A percentile compares a stretch with the other conserved stretches of the same genome.
Evolutionary conservation across 2,888 invertebrate genomes (phyloP).

Genomic region (Gnatocerus cornutus): DNA sequence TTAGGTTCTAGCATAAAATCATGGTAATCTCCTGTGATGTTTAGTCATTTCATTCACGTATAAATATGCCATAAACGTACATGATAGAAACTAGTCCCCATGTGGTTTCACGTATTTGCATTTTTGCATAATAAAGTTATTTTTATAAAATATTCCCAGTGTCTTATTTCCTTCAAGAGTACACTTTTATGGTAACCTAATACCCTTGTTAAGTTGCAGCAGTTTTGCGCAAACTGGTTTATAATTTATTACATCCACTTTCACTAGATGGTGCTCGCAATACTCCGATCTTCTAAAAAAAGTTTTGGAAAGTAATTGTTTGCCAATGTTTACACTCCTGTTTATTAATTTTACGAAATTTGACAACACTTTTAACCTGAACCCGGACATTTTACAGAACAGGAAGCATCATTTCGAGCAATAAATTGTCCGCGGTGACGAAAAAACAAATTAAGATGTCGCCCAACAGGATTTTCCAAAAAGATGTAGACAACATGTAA

Average conservation of each 20-base stretch:
- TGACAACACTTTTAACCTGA: background rate
- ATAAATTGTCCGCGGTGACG: background rate
- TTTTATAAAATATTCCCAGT: slow-evolving; percentile 42
- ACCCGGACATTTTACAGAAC: slow-evolving; percentile 1
- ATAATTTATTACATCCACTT: slow-evolving; percentile 40
- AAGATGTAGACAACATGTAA: background rate
- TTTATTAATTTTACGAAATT: slow-evolving; percentile 5
- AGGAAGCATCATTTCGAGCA: background rate
- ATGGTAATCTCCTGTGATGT: slow-evolving; percentile 51
- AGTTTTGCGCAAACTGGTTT: slow-evolving; percentile 22
- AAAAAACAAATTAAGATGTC: background rate
- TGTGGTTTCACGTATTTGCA: slow-evolving; percentile 45
- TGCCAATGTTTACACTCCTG: slow-evolving; percentile 10
- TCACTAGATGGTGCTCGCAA: slow-evolving; percentile 33
- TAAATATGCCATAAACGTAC: slow-evolving; percentile 50
- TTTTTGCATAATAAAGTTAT: slow-evolving; percentile 46
- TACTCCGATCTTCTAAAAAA: slow-evolving; percentile 27
- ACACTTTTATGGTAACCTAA: background rate
- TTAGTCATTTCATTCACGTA: slow-evolving; percentile 48
- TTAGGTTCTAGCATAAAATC: slow-evolving; percentile 38
- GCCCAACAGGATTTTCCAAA: background rate
- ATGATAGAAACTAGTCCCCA: slow-evolving; percentile 50
- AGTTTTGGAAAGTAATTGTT: slow-evolving; percentile 26
- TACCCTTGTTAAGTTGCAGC: slow-evolving; percentile 13
- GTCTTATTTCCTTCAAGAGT: background rate